Evolutionary conservation across 2,113 vertebrate genomes (phyloP).

Genomic region (Axis porcinus): DNA sequence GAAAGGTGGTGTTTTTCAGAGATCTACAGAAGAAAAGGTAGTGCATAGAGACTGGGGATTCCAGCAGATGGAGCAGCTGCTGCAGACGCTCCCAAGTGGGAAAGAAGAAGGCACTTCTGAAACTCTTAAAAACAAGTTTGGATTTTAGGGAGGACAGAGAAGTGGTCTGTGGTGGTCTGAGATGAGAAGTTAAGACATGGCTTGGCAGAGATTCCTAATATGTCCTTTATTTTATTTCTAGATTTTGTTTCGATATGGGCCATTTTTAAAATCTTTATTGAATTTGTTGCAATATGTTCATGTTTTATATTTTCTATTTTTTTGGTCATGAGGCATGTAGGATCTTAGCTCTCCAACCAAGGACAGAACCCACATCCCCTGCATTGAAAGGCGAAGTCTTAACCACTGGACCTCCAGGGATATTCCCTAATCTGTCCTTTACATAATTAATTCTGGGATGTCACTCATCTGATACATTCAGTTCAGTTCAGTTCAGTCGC

Average conservation of each 20-base stretch:
- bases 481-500: too few species aligned
- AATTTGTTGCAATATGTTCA: background rate
- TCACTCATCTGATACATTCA: too few species aligned
- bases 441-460: rapidly evolving
- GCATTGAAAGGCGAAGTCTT: background rate
- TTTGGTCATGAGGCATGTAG: background rate
- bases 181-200: too few species aligned
- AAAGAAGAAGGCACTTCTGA: background rate
- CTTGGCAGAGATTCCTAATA: background rate
- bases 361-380: background rate
- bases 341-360: background rate
- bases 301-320: background rate
- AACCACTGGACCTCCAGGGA: background rate
- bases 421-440: background rate
- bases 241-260: background rate
- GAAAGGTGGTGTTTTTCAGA: rapidly evolving
- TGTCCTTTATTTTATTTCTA: background rate
- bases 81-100: background rate
- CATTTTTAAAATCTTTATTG: background rate
- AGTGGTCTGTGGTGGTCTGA: background rate
- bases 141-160: background rate
- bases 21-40: background rate
- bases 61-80: too few species aligned
- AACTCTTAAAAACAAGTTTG: background rate
- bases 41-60: background rate